A percentile compares a stretch with the other conserved stretches of the same genome.
Evolutionary conservation across 2,113 vertebrate genomes (phyloP).

Genomic region (Chauna torquata): DNA sequence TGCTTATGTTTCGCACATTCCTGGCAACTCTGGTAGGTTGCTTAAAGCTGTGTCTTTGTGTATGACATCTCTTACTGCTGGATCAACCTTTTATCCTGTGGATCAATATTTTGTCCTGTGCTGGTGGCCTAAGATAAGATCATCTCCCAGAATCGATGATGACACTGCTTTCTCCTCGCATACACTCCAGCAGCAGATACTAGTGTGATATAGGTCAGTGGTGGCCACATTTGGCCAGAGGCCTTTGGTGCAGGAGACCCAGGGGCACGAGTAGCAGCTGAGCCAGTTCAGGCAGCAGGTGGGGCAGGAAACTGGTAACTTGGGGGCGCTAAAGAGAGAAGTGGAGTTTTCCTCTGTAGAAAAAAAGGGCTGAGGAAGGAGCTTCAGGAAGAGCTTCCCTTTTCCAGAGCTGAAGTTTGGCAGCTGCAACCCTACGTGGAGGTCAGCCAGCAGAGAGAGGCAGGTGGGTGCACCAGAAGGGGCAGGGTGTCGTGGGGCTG

Average conservation of each 20-base stretch:
- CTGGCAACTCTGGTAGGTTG: neutral
- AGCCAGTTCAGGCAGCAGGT: neutral
- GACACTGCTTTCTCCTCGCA: neutral
- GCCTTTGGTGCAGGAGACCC: neutral
- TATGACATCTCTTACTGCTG: neutral
- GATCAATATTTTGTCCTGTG: neutral
- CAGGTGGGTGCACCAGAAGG: rapidly evolving
- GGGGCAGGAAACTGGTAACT: rapidly evolving
- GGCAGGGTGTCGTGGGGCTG: neutral
- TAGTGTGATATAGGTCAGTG: neutral
- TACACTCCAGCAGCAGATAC: neutral
- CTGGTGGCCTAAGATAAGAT: rapidly evolving
- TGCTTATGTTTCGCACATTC: rapidly evolving
- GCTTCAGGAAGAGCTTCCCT: neutral
- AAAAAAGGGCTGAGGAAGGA: neutral
- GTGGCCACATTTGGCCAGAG: neutral
- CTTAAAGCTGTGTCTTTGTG: neutral
- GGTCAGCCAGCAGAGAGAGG: neutral
- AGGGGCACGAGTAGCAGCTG: neutral
- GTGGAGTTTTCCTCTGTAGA: neutral
- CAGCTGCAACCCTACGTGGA: rapidly evolving
- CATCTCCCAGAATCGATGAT: neutral
- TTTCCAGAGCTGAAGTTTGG: neutral
- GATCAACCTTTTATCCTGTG: neutral
- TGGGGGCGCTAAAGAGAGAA: neutral